A percentile compares a stretch with the other conserved stretches of the same genome.
These are phyloP conservation scores for Tiphia femorata DNA, from an alignment of 2,888 invertebrate species.

Conservation along the genomic window DNA sequence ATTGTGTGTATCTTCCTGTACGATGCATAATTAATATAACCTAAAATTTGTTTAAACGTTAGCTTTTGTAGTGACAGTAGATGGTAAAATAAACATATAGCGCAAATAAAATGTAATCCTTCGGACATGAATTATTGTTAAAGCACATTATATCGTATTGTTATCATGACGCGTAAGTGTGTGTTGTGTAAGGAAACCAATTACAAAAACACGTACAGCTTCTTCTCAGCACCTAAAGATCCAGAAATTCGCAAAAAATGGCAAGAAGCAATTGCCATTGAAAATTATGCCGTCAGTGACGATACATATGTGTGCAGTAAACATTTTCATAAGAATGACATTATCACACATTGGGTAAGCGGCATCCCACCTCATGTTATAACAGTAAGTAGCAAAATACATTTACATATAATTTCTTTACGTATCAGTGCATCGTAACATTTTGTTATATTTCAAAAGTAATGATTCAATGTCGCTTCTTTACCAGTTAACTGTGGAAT, in stretches of 20 bases:
- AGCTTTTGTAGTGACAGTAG: no score
- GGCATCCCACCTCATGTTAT: slow-evolving; percentile 64
- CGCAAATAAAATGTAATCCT: no score
- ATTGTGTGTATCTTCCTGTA: no score
- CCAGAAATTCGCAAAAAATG: slow-evolving; percentile 58
- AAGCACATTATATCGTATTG: slow-evolving; percentile 20
- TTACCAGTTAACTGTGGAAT: no score
- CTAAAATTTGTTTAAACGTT: no score
- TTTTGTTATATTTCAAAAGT: neutral
- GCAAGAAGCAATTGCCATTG: slow-evolving; percentile 58
- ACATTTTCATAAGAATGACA: slow-evolving; percentile 60
- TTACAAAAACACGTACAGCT: slow-evolving; percentile 61
- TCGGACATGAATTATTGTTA: no score
- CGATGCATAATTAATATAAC: no score
- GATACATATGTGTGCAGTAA: slow-evolving; percentile 64
- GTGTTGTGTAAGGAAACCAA: slow-evolving; percentile 62
- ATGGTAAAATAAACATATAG: no score
- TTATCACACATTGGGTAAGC: slow-evolving; percentile 65
- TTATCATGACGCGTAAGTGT: slow-evolving; percentile 62
- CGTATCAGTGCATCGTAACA: no score
- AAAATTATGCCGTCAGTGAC: slow-evolving; percentile 58
- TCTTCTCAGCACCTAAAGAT: slow-evolving; percentile 65
- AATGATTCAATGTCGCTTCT: no score
- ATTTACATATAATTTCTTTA: neutral
- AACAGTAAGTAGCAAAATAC: slow-evolving; percentile 46